Evolutionary conservation across 2,888 invertebrate species (phyloP).

Genomic region (Drosophila antonietae): DNA sequence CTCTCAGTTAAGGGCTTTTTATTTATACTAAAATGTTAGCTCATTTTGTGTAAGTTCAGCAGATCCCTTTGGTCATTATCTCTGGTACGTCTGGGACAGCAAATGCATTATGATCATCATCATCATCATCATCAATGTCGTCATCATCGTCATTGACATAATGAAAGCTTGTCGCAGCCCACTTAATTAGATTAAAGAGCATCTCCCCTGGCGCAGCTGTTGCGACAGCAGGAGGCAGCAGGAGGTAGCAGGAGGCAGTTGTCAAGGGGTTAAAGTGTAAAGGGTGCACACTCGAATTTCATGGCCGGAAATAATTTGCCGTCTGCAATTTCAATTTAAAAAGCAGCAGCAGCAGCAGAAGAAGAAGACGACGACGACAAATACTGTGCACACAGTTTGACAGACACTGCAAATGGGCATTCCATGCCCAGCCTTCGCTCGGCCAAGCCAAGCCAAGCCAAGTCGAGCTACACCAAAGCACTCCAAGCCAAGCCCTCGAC

Average conservation of each 20-base stretch:
- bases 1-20: background rate
- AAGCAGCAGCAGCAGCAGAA: background rate
- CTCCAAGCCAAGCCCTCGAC: slow-evolving; percentile 25
- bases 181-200: slow-evolving; percentile 72
- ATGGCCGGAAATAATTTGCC: slow-evolving; percentile 73
- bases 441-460: background rate
- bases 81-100: slow-evolving; percentile 17
- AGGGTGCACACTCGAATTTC: slow-evolving; percentile 77
- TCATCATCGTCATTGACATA: slow-evolving; percentile 22
- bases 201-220: slow-evolving; percentile 40
- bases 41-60: background rate
- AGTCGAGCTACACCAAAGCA: background rate
- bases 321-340: slow-evolving; percentile 74
- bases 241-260: background rate
- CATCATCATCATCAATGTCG: slow-evolving; percentile 13
- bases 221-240: background rate
- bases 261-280: slow-evolving; percentile 4
- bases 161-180: slow-evolving; percentile 24
- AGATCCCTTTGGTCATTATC: slow-evolving; percentile 11
- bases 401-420: slow-evolving; percentile 16
- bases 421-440: background rate
- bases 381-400: slow-evolving; percentile 49
- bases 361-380: background rate
- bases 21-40: background rate
- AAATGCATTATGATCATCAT: slow-evolving; percentile 12